phyloP scores from a whole-genome alignment of 2,113 vertebrate species.

The Bagarius yarrelli region DNA sequence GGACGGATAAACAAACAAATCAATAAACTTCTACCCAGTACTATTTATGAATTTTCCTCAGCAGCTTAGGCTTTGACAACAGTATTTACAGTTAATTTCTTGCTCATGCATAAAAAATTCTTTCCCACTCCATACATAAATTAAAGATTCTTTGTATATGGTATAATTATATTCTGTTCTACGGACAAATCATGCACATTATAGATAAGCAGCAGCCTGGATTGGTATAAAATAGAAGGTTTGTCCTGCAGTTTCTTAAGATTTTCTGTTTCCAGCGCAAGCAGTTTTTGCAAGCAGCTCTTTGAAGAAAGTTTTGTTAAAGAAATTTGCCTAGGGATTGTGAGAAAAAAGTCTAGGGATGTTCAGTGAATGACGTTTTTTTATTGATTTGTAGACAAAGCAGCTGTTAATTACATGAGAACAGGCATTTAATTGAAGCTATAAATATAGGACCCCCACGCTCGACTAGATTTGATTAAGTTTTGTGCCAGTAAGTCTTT shows the following conservation, averaged over 20 bases:
- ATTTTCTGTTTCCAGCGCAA: conserved; percentile 26
- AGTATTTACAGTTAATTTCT: neutral
- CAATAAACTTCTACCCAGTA: neutral
- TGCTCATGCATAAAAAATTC: conserved; percentile 5
- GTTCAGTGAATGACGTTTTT: conserved; percentile 72
- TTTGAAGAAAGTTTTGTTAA: conserved; percentile 51
- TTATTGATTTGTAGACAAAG: conserved; percentile 78
- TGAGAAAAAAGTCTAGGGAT: conserved; percentile 63
- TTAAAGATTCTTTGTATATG: neutral
- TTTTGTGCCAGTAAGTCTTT: conserved; percentile 51
- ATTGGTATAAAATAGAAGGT: neutral
- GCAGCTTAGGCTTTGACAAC: neutral
- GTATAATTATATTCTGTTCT: neutral
- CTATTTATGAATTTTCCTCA: neutral
- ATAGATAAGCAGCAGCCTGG: too few species aligned
- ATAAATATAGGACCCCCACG: conserved; percentile 60
- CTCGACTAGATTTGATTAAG: conserved; percentile 67
- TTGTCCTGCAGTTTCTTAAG: conserved; percentile 5
- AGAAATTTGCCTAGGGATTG: conserved; percentile 60
- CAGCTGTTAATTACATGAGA: conserved; percentile 74
- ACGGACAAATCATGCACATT: too few species aligned
- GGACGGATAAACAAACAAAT: neutral
- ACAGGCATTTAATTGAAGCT: conserved; percentile 71
- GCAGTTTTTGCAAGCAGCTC: conserved; percentile 51
- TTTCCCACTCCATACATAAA: conserved; percentile 28